A percentile compares a stretch with the other conserved stretches of the same genome.
Evolutionary conservation across 2,888 invertebrate genomes (phyloP).

Genomic region (Agrochola lychnidis): DNA sequence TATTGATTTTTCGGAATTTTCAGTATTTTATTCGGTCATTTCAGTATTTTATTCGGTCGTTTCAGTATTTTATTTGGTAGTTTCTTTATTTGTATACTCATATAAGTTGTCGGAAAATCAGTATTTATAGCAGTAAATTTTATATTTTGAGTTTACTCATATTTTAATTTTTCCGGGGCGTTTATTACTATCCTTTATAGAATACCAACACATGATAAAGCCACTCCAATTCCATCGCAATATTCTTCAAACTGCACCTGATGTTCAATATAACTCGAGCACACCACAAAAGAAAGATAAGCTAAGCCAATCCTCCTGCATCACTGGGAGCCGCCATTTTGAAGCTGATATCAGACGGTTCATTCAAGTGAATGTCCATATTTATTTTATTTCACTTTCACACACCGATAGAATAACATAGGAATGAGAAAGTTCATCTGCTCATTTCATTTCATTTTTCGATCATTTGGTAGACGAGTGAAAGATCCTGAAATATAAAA

Average conservation of each 20-base stretch:
- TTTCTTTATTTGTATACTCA: too few species aligned
- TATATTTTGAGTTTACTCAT: too few species aligned
- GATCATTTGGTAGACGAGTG: background rate
- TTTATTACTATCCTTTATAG: too few species aligned
- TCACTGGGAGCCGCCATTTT: constrained; percentile 26
- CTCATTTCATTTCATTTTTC: background rate
- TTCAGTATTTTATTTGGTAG: too few species aligned
- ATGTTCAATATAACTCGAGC: constrained; percentile 7
- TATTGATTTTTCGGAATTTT: too few species aligned
- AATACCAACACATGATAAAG: background rate
- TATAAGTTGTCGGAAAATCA: too few species aligned
- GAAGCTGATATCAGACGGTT: background rate
- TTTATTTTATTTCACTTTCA: background rate
- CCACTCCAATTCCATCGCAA: background rate
- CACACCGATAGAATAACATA: background rate
- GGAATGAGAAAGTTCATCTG: background rate
- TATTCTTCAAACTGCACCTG: constrained; percentile 27
- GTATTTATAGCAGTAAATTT: too few species aligned
- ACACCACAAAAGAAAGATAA: constrained; percentile 19
- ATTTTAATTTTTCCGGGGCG: too few species aligned
- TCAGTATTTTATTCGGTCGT: too few species aligned
- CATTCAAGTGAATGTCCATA: background rate
- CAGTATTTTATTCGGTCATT: too few species aligned
- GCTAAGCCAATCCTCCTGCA: background rate
- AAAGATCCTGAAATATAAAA: background rate